Base-by-base conservation (phyloP, 1,140 invertebrate genomes). In the Drosophila saltans region DNA sequence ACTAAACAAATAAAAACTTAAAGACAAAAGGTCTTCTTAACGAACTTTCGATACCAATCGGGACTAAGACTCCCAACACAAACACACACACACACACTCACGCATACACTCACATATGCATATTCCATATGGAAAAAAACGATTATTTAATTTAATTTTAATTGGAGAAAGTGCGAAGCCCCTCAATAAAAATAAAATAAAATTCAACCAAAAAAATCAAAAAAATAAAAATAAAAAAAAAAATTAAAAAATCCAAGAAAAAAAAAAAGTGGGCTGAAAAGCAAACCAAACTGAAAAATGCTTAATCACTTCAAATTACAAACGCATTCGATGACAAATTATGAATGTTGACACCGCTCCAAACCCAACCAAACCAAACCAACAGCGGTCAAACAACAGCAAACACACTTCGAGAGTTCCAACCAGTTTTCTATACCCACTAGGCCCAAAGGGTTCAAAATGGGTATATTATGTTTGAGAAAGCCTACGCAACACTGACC, bases 161-260 rank as follows among this genome's bases (percentile, higher is more conserved):
- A 83, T 89, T 75, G 84, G 83, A 83, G 83, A 88, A 88, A 88
- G 83, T 88, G 84, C 83, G 88, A 88, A 86, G 82, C 72, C 71
- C 64, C 69, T 57, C 52, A 6, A 77, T 67, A 40, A 59, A 2
- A 60, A 67, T 52, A 76, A 59, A 66, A 57, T 26, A 64, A 66
- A 77, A 65, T 65, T 72, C 64, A 78, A 61, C 33, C 33, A 75
- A 77, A 76, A 39, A 73, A 75, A 75, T 52, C 41, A 33, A 65
- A 69, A 82, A 59, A 69, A 59, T 69, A 68, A 63, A 39, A 45
- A 67, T 64, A 40, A 36, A 78, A 57, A 78, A 76, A 39, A 73
- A 75, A 75, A 59, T 40, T 21, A 65, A 69, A 82, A 59, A 71
- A 30, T 30, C 28, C 2, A 30, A 30, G 4, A 36, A 36, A 36